phyloP scores from a whole-genome alignment of 2,797 vertebrate genomes.

The Galagoides demidoff region DNA sequence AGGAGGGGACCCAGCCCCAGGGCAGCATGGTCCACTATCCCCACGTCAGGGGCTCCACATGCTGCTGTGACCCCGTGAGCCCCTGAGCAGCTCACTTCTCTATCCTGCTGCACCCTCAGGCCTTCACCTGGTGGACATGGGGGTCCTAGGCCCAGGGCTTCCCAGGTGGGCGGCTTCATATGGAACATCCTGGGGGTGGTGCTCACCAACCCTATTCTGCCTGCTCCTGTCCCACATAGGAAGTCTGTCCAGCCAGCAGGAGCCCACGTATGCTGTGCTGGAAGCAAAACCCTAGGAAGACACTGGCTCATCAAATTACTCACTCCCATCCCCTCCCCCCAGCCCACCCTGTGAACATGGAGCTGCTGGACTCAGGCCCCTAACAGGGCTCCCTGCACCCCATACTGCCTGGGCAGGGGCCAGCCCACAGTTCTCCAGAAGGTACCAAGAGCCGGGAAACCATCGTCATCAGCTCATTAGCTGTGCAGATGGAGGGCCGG shows the following conservation, averaged over 20 bases:
- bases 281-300: neutral
- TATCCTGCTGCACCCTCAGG: neutral
- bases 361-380: neutral
- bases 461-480: constrained; percentile 13
- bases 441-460: neutral
- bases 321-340: neutral
- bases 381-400: neutral
- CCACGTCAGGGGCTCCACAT: fast-evolving
- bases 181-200: neutral
- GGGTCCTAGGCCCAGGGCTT: fast-evolving
- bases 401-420: neutral
- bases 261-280: neutral
- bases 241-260: neutral
- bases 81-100: neutral
- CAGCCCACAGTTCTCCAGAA: neutral
- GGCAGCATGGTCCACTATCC: neutral
- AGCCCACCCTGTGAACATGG: neutral
- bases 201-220: neutral
- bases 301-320: neutral
- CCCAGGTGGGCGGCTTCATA: too few relatives aligned
- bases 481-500: constrained; percentile 66
- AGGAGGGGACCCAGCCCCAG: neutral
- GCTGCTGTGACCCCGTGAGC: fast-evolving
- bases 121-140: neutral
- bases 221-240: neutral